Conservation (phyloP, 2,888 invertebrate genomes). For the Buathra laborator region DNA sequence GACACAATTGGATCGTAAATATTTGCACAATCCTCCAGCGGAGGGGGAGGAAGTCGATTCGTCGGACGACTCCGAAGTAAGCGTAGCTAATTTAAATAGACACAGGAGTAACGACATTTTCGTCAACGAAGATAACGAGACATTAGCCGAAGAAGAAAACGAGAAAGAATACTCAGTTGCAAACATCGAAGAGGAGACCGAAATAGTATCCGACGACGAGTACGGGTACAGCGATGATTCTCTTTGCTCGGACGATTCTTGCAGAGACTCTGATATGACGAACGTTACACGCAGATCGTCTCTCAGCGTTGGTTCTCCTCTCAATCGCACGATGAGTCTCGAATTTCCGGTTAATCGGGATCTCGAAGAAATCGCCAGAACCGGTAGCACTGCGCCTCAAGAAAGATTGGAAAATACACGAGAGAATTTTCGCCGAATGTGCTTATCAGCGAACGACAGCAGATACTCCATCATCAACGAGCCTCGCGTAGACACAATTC, state of each 20-base stretch:
- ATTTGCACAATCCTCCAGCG: not conserved
- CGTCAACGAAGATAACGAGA: conserved; percentile 11
- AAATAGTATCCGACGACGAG: conserved; percentile 71
- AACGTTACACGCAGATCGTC: conserved; percentile 74
- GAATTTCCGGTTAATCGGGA: conserved; percentile 30
- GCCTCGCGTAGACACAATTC: not conserved
- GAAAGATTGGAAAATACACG: conserved; percentile 24
- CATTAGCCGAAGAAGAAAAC: conserved; percentile 63
- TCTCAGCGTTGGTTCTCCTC: conserved; percentile 66
- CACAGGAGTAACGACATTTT: conserved; percentile 63
- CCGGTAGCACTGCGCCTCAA: conserved; percentile 7
- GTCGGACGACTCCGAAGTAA: conserved; percentile 66
- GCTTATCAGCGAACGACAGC: conserved; percentile 61
- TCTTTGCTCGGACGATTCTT: conserved; percentile 76
- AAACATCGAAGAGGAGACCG: conserved; percentile 31
- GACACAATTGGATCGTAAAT: conserved; percentile 30
- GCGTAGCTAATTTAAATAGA: conserved; percentile 66
- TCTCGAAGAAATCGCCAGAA: conserved; percentile 6
- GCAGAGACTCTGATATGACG: conserved; percentile 73
- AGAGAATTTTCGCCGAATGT: conserved; percentile 51
- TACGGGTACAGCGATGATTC: conserved; percentile 78
- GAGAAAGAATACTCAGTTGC: conserved; percentile 57
- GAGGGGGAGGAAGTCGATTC: conserved; percentile 48
- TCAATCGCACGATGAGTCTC: conserved; percentile 47
- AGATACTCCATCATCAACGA: conserved; percentile 22